Conservation (phyloP, 2,797 vertebrate species). For the Moxostoma hubbsi region DNA sequence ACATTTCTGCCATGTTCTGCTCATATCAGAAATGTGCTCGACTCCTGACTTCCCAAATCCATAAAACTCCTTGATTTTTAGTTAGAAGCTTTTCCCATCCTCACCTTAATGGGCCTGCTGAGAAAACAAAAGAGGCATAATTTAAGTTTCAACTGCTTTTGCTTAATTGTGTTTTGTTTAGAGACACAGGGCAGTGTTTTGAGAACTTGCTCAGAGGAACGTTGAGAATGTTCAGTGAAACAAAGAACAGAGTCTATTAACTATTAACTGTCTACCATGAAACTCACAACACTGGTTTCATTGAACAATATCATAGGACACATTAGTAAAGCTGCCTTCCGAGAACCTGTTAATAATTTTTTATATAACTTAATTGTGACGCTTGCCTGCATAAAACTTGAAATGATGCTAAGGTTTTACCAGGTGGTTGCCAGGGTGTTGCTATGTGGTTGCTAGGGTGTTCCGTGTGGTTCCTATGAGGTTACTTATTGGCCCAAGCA, state of each 20-base stretch:
- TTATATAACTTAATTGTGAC: too few species aligned
- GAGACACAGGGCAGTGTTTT: slow-evolving; percentile 30
- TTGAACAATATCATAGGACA: background rate
- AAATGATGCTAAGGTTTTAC: too few species aligned
- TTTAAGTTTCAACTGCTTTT: slow-evolving; percentile 40
- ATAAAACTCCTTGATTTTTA: slow-evolving; percentile 34
- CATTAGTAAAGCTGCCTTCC: background rate
- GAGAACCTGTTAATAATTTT: background rate
- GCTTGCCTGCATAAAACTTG: too few species aligned
- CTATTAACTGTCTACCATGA: slow-evolving; percentile 38
- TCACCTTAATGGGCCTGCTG: slow-evolving; percentile 9
- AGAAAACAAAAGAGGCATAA: background rate
- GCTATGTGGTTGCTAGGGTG: too few species aligned
- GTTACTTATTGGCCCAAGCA: too few species aligned
- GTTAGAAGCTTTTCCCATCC: slow-evolving; percentile 45
- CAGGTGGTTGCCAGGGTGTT: too few species aligned
- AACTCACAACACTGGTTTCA: slow-evolving; percentile 26
- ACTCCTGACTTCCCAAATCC: background rate
- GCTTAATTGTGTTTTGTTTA: slow-evolving; percentile 26
- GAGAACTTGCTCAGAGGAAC: slow-evolving; percentile 28
- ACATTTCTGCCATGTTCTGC: background rate
- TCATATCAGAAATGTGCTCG: background rate
- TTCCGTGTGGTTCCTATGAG: too few species aligned
- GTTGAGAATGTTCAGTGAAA: slow-evolving; percentile 36
- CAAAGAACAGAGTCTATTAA: slow-evolving; percentile 26